Evolutionary conservation across 2,888 invertebrate species (phyloP).

Genomic region (Rhodophaea formosa): DNA sequence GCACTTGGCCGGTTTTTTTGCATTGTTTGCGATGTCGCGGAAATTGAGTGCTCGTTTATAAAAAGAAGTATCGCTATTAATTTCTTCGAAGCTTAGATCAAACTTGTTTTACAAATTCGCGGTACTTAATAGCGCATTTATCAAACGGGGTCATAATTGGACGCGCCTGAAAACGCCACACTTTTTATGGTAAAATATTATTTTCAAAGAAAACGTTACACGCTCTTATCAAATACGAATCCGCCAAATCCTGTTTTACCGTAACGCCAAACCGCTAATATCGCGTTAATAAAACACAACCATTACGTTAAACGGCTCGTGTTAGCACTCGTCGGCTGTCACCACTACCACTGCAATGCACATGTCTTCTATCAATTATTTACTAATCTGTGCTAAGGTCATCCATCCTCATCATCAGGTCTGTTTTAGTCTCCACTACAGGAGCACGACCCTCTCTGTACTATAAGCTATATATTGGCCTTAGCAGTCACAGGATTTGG

Average conservation of each 20-base stretch:
- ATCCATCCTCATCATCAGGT: too few relatives aligned
- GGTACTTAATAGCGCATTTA: neutral
- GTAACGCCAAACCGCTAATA: slow-evolving; percentile 18
- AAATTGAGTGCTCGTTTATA: too few relatives aligned
- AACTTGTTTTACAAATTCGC: neutral
- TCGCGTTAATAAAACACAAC: slow-evolving; percentile 17
- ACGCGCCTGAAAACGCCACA: neutral
- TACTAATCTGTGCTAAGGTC: too few relatives aligned
- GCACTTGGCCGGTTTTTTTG: too few relatives aligned
- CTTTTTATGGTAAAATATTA: neutral
- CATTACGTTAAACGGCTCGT: slow-evolving; percentile 17
- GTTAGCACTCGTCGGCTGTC: slow-evolving; percentile 20
- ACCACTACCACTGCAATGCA: slow-evolving; percentile 23
- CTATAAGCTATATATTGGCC: too few relatives aligned
- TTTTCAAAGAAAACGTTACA: neutral
- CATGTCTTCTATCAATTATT: too few relatives aligned
- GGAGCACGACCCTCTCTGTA: too few relatives aligned
- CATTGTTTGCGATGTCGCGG: too few relatives aligned
- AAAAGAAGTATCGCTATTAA: too few relatives aligned
- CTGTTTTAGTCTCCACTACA: too few relatives aligned
- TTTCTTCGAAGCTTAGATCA: too few relatives aligned
- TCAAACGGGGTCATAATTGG: neutral
- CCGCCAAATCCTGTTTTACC: slow-evolving; percentile 17
- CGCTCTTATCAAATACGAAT: slow-evolving; percentile 15
- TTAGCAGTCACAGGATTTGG: too few relatives aligned